Evolutionary conservation across 2,113 vertebrate genomes (phyloP).

Genomic region (Ailuropoda melanoleuca): DNA sequence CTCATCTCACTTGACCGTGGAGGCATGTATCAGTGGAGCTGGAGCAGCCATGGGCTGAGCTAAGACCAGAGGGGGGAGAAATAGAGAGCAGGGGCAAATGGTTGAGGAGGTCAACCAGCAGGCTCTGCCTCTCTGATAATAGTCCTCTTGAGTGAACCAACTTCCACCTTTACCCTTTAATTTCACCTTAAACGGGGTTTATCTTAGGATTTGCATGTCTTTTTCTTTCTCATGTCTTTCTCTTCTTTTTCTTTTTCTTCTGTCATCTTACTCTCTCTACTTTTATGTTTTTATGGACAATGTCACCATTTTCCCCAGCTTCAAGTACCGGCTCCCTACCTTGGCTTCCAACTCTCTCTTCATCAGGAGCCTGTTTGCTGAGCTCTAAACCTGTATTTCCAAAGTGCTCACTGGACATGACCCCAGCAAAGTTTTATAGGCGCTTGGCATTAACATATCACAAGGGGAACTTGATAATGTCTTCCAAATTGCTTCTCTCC

Average conservation of each 20-base stretch:
- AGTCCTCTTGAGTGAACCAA: accelerated
- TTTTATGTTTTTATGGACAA: not conserved
- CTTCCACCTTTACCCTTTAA: not conserved
- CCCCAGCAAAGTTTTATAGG: not conserved
- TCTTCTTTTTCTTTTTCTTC: not conserved
- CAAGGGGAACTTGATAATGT: not conserved
- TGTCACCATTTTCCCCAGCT: not conserved
- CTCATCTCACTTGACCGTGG: not conserved
- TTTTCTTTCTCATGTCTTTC: too few species aligned
- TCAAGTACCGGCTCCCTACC: not conserved
- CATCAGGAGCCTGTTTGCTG: not conserved
- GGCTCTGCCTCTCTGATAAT: accelerated
- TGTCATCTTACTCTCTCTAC: not conserved
- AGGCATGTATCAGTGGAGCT: accelerated
- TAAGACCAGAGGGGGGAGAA: not conserved
- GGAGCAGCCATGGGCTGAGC: not conserved
- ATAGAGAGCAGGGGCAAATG: too few species aligned
- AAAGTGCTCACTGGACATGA: accelerated
- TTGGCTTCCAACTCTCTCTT: not conserved
- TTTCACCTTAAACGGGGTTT: not conserved
- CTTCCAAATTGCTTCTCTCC: not conserved
- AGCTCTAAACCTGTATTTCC: not conserved
- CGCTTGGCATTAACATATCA: not conserved
- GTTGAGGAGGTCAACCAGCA: accelerated
- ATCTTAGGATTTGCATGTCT: not conserved